Conservation (phyloP, 2,797 vertebrate species). For the Catostomus latipinnis region DNA sequence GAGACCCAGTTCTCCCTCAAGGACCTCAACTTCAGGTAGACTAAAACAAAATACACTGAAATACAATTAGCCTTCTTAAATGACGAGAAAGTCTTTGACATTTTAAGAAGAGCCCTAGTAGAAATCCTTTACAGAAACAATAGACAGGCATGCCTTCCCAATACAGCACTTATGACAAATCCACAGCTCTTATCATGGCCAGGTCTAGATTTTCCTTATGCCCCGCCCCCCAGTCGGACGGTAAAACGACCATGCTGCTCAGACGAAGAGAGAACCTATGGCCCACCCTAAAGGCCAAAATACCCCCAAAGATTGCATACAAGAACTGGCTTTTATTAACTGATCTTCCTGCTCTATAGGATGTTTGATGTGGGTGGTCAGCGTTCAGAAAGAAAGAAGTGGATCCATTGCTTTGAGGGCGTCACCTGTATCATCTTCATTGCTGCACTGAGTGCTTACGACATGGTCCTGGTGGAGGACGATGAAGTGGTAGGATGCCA, state of each 20-base stretch:
- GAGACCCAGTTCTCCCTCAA: slow-evolving; percentile 94
- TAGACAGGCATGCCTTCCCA: not conserved
- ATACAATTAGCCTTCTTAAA: not conserved
- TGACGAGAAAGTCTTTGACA: not conserved
- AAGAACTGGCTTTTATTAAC: not conserved
- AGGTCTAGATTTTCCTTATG: no score
- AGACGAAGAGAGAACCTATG: no score
- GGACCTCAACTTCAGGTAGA: slow-evolving; percentile 93
- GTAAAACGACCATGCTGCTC: no score
- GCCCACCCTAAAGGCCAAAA: no score
- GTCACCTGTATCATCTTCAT: slow-evolving; percentile 99
- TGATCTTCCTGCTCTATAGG: slow-evolving; percentile 70
- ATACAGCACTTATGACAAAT: no score
- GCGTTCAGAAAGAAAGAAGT: slow-evolving; percentile 97
- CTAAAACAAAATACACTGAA: no score
- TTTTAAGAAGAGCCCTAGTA: no score
- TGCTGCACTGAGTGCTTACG: slow-evolving; percentile 94
- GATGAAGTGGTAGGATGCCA: slow-evolving; percentile 91
- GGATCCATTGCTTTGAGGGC: slow-evolving; percentile 99
- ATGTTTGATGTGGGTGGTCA: slow-evolving; percentile 99
- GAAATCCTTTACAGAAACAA: no score
- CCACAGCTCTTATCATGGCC: no score
- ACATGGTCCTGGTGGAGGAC: slow-evolving; percentile 99
- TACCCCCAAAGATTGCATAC: no score
- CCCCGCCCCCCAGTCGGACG: no score